Evolutionary conservation across 2,797 vertebrate species (phyloP).

Genomic region (Mionectes olivaceus): DNA sequence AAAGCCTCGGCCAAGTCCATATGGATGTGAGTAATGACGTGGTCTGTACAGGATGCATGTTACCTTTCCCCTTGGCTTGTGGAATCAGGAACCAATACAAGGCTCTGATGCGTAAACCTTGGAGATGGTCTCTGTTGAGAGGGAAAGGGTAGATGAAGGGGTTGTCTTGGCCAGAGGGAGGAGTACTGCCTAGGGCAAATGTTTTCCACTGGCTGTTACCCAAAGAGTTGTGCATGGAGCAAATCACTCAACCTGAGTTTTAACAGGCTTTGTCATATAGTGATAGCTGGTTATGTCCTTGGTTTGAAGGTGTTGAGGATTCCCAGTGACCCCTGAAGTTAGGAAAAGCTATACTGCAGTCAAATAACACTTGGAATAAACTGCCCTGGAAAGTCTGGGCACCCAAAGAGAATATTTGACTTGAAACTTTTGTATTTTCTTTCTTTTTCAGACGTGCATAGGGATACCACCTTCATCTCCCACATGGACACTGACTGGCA

Average conservation of each 20-base stretch:
- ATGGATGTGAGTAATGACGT: rapidly evolving
- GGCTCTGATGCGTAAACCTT: not conserved
- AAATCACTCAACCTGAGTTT: not conserved
- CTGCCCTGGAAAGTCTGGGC: not conserved
- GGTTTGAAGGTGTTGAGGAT: not conserved
- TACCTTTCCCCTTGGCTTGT: not conserved
- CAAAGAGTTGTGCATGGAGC: not conserved
- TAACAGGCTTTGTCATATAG: not conserved
- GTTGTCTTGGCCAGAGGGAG: not conserved
- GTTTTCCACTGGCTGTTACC: not conserved
- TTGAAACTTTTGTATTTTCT: not conserved
- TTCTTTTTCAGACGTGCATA: not conserved
- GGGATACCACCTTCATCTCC: not conserved
- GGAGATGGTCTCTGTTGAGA: not conserved
- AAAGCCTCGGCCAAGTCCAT: not conserved
- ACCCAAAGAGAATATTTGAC: not conserved
- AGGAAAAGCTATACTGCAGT: not conserved
- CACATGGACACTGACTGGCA: rapidly evolving
- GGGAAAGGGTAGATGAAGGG: not conserved
- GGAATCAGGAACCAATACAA: not conserved
- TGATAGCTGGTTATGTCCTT: not conserved
- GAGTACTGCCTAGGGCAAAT: not conserved
- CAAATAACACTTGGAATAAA: not conserved
- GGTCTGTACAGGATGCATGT: not conserved
- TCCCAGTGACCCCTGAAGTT: not conserved